phyloP scores from a whole-genome alignment of 2,888 invertebrate genomes.

The Ashinkailepas kermadecensis region DNA sequence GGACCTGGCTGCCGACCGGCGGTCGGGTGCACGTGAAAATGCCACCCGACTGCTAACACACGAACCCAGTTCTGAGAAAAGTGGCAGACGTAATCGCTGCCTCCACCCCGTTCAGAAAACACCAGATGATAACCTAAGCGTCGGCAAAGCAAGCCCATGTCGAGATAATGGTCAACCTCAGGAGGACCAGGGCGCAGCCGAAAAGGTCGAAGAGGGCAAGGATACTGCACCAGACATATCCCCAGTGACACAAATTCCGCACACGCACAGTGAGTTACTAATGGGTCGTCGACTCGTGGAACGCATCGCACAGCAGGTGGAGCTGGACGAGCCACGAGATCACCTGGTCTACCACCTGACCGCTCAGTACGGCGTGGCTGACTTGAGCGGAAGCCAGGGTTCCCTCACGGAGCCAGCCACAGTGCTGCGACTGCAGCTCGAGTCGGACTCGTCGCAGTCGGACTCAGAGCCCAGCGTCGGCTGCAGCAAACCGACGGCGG shows the following conservation, averaged over 20 bases:
- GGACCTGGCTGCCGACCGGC: neutral
- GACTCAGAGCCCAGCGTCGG: neutral
- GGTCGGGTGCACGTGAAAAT: neutral
- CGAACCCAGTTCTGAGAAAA: too few relatives aligned
- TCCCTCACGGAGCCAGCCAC: neutral
- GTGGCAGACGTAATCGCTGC: too few relatives aligned
- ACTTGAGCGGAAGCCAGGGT: neutral
- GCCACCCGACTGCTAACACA: neutral
- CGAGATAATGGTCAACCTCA: neutral
- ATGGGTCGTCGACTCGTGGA: neutral
- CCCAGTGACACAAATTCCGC: neutral
- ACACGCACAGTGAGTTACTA: neutral
- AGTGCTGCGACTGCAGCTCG: neutral
- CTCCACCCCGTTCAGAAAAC: too few relatives aligned
- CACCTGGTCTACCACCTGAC: neutral
- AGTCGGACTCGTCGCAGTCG: neutral
- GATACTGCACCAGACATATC: too few relatives aligned
- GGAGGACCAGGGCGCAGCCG: neutral
- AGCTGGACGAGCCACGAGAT: neutral
- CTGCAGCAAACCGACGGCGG: neutral
- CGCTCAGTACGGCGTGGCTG: neutral
- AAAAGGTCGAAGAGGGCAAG: too few relatives aligned
- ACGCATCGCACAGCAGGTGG: neutral
- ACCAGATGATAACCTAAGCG: too few relatives aligned
- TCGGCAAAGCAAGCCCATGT: neutral